Conservation (phyloP, 2,113 vertebrate genomes). For the Caranx ignobilis region DNA sequence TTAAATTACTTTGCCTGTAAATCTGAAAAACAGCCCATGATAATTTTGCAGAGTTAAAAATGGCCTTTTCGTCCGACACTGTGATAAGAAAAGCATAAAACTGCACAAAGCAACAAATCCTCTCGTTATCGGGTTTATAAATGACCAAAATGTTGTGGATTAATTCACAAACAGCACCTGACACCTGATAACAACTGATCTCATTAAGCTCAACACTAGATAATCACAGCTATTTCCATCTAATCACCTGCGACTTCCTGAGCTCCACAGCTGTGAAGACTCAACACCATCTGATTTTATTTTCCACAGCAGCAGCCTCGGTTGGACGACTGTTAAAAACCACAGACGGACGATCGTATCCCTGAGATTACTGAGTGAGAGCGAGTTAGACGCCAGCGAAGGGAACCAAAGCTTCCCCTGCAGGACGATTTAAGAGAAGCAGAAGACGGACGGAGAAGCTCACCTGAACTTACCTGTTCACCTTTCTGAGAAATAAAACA, state of each 20-base stretch:
- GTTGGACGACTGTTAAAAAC: not conserved
- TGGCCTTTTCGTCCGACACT: not conserved
- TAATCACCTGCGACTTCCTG: not conserved
- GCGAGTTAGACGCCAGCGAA: not conserved
- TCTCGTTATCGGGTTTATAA: not conserved
- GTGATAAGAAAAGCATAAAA: not conserved
- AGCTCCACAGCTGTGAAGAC: not conserved
- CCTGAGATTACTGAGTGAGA: not conserved
- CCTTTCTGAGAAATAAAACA: constrained; percentile 1
- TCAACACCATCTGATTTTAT: not conserved
- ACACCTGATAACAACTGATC: not conserved
- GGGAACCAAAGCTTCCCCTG: not conserved
- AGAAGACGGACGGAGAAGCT: not conserved
- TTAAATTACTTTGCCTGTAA: not conserved
- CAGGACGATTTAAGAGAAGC: not conserved
- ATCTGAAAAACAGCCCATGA: not conserved
- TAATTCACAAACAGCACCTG: not conserved
- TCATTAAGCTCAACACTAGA: not conserved
- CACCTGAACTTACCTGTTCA: constrained; percentile 36
- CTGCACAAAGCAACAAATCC: not conserved
- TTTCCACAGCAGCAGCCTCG: not conserved
- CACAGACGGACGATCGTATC: not conserved
- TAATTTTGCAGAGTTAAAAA: not conserved
- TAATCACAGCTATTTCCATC: not conserved
- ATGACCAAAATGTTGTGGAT: not conserved